Evolutionary conservation across 1,140 invertebrate species (phyloP).

Genomic region (Zelostemma sp.): DNA sequence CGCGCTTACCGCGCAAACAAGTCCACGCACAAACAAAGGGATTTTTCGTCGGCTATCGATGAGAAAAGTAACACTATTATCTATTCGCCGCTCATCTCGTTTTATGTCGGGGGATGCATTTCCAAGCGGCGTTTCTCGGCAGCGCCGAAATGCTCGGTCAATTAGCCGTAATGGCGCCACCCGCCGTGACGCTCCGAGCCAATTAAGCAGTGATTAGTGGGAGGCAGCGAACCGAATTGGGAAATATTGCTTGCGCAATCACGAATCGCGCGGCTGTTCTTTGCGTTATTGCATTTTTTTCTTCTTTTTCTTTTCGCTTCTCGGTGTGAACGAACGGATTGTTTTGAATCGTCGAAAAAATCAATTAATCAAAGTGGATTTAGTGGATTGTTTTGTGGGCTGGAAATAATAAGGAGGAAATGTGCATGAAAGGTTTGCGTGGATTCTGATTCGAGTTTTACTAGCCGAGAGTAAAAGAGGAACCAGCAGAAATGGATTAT

Average conservation of each 20-base stretch:
- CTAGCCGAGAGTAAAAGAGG: neutral
- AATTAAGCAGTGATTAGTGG: slow-evolving; percentile 59
- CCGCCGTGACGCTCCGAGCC: slow-evolving; percentile 51
- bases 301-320: no score
- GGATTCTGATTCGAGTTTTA: neutral
- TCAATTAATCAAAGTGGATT: no score
- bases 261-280: neutral
- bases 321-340: no score
- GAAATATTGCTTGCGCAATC: neutral
- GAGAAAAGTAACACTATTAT: no score
- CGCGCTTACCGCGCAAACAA: neutral
- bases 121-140: slow-evolving; percentile 24
- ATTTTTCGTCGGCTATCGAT: neutral
- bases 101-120: neutral
- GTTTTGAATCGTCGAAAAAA: no score
- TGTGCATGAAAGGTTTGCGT: no score
- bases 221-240: slow-evolving; percentile 30
- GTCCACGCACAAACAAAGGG: slow-evolving; percentile 13
- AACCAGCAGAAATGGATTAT: slow-evolving; percentile 60
- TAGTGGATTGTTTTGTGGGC: no score
- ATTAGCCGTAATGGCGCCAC: slow-evolving; percentile 54
- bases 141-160: slow-evolving; percentile 44
- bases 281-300: neutral
- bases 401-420: no score
- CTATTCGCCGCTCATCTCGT: neutral